Base-by-base conservation (phyloP, 64 coral and sea anemone species). In the Montipora cactus region DNA sequence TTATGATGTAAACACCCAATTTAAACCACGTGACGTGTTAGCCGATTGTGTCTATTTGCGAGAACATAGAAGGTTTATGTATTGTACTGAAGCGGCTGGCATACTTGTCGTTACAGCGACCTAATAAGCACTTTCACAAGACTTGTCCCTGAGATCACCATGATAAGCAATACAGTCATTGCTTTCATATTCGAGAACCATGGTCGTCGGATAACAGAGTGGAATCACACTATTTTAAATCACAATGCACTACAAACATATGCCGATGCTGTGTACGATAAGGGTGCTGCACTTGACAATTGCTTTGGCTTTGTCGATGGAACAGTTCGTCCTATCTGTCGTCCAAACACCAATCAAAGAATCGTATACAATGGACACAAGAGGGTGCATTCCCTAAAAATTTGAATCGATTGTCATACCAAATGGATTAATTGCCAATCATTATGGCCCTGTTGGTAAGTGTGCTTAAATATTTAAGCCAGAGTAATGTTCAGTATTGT, bases 281-380 rank as follows among this genome's bases (percentile, higher is more conserved):
- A 83, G 59, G 80, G 47, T 52, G 80, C 80, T 9, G 47, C 49
- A 4, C n/a, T 83, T 1, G 8, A 59, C 58, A 83, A 83, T 83
- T 83, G 80, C 23, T 83, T 58, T 20, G 48, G 80, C 52, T 83
- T 83, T 83, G 80, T 83, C 20, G 9, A 55, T 55, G 52, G 52
- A 7, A 55, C 52, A 55, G 52, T 55, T 55, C 9, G 52, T 55
- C 52, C 77, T 62, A 51, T 90, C 75, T 16, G 22, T 23, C 77
- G 77, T 23, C 88, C 50, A 78, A 75, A 75, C 50, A 88, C 87
- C 44, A 84, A 37, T 84, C 88, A 79, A 78, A 79, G 88, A 90
- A 53, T 55, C 9, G 2, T 55, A 7, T 55, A 55, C 51, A 53
- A 53, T 53, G 51, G 51, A 9, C 51, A 2, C 22, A 75, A 15